Evolutionary conservation across 1,140 invertebrate species (phyloP).

Genomic region (Drosophila athabasca): DNA sequence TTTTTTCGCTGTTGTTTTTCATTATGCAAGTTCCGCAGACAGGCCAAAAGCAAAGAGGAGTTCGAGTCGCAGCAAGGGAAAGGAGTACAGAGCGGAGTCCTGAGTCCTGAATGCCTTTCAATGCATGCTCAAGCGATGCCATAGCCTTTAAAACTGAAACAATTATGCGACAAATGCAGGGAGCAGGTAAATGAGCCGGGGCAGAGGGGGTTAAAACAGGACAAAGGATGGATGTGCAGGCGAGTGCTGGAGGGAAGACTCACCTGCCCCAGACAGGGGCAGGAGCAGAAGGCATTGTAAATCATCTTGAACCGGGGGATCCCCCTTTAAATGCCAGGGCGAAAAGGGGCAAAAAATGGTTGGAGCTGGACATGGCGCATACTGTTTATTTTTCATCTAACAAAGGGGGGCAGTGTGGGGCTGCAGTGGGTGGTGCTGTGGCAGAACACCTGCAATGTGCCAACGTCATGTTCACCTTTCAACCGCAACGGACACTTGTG

Average conservation of each 20-base stretch:
- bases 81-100: conserved; percentile 23
- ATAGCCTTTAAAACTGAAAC: conserved; percentile 58
- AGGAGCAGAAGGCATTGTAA: conserved; percentile 58
- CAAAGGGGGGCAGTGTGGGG: conserved; percentile 23
- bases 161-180: conserved; percentile 72
- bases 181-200: conserved; percentile 58
- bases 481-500: conserved; percentile 77
- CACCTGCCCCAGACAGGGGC: conserved; percentile 29
- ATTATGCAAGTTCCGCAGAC: conserved; percentile 44
- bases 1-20: conserved; percentile 49
- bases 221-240: background rate
- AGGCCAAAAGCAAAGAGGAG: background rate
- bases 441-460: conserved; percentile 41
- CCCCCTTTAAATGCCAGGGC: conserved; percentile 20
- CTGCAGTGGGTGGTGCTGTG: background rate
- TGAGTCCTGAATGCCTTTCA: conserved; percentile 42
- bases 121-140: conserved; percentile 59
- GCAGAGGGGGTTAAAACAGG: background rate
- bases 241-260: background rate
- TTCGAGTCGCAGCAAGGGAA: background rate
- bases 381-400: conserved; percentile 80
- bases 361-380: conserved; percentile 52
- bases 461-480: conserved; percentile 71
- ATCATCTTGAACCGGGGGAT: conserved; percentile 65
- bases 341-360: conserved; percentile 14